Conservation (phyloP, 2,888 invertebrate species). For the Lathronympha strigana region DNA sequence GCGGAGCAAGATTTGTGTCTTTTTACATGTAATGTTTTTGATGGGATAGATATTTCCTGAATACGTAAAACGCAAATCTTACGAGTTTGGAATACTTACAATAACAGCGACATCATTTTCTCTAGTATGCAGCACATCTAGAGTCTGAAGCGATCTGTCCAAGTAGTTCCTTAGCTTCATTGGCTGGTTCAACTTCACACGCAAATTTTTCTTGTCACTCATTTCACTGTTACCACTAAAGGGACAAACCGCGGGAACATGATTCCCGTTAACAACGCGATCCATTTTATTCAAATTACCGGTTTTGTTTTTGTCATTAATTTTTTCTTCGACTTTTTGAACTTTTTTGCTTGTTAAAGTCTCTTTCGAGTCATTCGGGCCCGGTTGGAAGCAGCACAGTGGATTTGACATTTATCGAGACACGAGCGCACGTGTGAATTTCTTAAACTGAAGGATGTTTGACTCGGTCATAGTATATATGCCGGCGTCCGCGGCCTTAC, state of each 20-base stretch:
- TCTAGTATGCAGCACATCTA: slow-evolving; percentile 67
- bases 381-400: slow-evolving; percentile 55
- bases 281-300: background rate
- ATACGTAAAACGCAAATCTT: too few species aligned
- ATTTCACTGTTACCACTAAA: slow-evolving; percentile 65
- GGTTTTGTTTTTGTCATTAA: slow-evolving; percentile 42
- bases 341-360: background rate
- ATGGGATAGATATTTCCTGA: too few species aligned
- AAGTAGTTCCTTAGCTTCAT: slow-evolving; percentile 68
- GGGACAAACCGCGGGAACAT: slow-evolving; percentile 57
- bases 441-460: slow-evolving; percentile 53
- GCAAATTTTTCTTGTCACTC: slow-evolving; percentile 63
- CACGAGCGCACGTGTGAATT: slow-evolving; percentile 16
- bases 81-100: slow-evolving; percentile 59
- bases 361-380: slow-evolving; percentile 46
- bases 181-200: slow-evolving; percentile 72
- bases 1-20: too few species aligned
- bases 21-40: too few species aligned
- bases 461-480: slow-evolving; percentile 68
- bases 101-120: slow-evolving; percentile 60
- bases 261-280: slow-evolving; percentile 56
- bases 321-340: slow-evolving; percentile 5
- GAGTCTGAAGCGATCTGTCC: slow-evolving; percentile 57
- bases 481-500: slow-evolving; percentile 61
- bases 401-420: slow-evolving; percentile 56